phyloP scores from a whole-genome alignment of 2,113 vertebrate genomes.

The Albula goreensis region DNA sequence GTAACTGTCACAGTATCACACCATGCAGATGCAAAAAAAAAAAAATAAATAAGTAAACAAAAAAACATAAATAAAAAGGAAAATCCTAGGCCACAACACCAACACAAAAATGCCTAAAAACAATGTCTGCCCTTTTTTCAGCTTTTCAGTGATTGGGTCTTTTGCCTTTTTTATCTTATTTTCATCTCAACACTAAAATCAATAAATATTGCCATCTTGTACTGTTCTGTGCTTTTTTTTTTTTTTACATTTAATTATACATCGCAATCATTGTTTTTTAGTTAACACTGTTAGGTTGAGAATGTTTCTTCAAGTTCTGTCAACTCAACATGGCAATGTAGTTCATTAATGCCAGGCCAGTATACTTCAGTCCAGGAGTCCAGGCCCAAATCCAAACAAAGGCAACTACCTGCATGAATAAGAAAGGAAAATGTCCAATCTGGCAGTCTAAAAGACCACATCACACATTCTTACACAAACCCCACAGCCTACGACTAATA shows the following conservation, averaged over 20 bases:
- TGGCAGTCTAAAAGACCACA: not conserved
- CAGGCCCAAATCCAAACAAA: not conserved
- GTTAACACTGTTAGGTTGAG: not conserved
- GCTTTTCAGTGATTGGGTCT: conserved; percentile 30
- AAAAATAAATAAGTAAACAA: not conserved
- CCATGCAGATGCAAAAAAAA: conserved; percentile 9
- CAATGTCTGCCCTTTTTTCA: conserved; percentile 36
- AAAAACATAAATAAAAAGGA: too few species aligned
- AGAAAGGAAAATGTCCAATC: not conserved
- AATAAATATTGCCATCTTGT: conserved; percentile 31
- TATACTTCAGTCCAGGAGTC: not conserved
- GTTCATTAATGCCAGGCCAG: not conserved
- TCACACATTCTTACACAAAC: not conserved
- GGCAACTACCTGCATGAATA: not conserved
- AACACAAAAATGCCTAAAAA: not conserved
- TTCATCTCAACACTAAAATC: conserved; percentile 28
- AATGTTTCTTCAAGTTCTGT: not conserved
- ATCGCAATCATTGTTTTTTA: conserved; percentile 27
- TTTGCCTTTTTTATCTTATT: conserved; percentile 13
- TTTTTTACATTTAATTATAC: conserved; percentile 1
- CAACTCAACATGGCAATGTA: not conserved
- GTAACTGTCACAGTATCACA: conserved; percentile 8
- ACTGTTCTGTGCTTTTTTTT: conserved; percentile 50
- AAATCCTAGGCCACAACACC: too few species aligned
- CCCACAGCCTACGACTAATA: too few species aligned